Evolutionary conservation across 2,113 vertebrate genomes (phyloP).

Genomic region (Geococcyx californianus): DNA sequence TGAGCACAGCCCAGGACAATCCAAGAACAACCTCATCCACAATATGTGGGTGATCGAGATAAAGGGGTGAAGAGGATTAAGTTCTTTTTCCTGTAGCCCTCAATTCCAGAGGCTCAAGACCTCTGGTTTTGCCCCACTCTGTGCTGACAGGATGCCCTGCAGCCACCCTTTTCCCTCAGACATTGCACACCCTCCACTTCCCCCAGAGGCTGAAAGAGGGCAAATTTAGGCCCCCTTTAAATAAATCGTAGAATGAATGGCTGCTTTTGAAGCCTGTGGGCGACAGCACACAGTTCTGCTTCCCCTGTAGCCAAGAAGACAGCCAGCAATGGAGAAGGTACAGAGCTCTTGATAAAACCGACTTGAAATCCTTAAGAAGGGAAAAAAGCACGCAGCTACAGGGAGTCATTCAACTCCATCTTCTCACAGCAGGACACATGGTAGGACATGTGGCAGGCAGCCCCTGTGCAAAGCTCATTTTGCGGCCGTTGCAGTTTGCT

Average conservation of each 20-base stretch:
- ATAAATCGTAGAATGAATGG: background rate
- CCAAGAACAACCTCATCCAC: background rate
- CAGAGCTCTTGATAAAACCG: background rate
- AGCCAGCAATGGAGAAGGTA: background rate
- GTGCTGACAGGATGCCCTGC: background rate
- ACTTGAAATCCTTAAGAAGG: background rate
- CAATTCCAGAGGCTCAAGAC: background rate
- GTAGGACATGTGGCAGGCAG: background rate
- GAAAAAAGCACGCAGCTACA: background rate
- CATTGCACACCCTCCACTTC: fast-evolving
- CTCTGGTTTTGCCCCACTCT: background rate
- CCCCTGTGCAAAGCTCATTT: background rate
- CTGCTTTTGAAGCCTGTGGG: background rate
- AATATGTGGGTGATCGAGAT: background rate
- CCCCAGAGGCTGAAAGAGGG: background rate
- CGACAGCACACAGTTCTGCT: background rate
- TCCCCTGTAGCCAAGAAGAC: background rate
- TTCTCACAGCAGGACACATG: slow-evolving; percentile 1
- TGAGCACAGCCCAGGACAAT: background rate
- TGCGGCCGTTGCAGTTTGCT: slow-evolving; percentile 46
- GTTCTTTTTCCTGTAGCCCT: background rate
- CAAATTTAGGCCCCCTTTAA: background rate
- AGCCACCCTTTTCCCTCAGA: background rate
- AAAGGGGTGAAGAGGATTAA: background rate
- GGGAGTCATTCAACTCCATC: background rate